Evolutionary conservation across 2,113 vertebrate species (phyloP), one percentile per base, ranked within the genome.

Genomic region (Tragelaphus strepsiceros): DNA sequence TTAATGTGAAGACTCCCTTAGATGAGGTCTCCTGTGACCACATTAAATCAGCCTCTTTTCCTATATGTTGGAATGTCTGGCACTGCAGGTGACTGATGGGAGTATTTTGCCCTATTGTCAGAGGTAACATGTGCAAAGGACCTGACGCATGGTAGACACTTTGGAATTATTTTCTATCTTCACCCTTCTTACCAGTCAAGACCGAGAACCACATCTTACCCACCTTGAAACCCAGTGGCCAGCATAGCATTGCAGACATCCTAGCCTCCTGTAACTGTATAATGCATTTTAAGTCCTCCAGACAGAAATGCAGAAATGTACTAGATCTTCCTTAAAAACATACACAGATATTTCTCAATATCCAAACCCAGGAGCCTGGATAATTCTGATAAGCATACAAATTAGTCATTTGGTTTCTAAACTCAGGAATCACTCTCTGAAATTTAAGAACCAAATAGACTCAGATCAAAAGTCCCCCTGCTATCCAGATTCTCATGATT

Each of bases 171-270:
- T 80, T 58, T 5, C 51, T 4, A 0, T 54, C 30, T 17, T 64
- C 59, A 6, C 62, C 62, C 17, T 64, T n/a, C 15, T 64, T 64
- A 64, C 62, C 30, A 16, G 1, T 64, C 30, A 64, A 64, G 30
- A 64, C 62, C 0, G 0, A n/a, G 3, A 64, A 32, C 62, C 15
- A 64, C 15, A 32, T 64, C 15, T 64, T 32, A 64, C 0, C 14
- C 14, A 64, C 14, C 15, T 64, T n/a, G 62, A 64, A 64, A n/a
- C 30, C 62, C 7, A 64, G 30, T 32, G 61, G 30, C 61, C 61
- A 61, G 26, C 26, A 14, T 14, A 61, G 59, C 0, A 0, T 26
- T 14, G 26, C 0, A 0, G 26, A 14, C 26, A 14, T 28, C 26
- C 59, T 61, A 61, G 59, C 11, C 26, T 61, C 1, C 59, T 61